These are phyloP conservation scores for Chymomyza amoena DNA, from an alignment of 2,888 invertebrate genomes.

Conservation along the genomic window DNA sequence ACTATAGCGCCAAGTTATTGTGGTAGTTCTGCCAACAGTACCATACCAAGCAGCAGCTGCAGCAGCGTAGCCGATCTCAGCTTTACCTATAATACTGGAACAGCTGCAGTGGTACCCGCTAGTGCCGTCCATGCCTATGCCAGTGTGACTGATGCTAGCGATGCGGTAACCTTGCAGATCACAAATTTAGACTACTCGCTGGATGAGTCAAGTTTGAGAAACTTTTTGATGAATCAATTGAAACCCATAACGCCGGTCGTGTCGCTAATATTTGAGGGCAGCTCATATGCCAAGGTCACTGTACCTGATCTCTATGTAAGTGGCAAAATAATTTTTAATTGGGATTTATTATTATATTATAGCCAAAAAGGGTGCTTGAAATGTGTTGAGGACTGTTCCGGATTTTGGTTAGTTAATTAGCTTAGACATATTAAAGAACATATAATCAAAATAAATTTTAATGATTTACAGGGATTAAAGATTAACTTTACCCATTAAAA, in stretches of 20 bases:
- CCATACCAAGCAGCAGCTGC: conserved; percentile 9
- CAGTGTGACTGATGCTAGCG: conserved; percentile 54
- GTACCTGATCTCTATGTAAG: conserved; percentile 78
- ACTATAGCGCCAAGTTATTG: conserved; percentile 30
- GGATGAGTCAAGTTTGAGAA: conserved; percentile 76
- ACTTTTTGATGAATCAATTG: conserved; percentile 75
- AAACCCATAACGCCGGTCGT: conserved; percentile 79
- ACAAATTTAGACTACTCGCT: conserved; percentile 78
- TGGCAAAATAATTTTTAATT: background rate
- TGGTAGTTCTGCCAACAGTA: conserved; percentile 5
- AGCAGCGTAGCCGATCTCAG: background rate
- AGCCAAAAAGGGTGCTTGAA: too few relatives aligned
- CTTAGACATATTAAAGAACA: too few relatives aligned
- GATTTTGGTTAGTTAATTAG: too few relatives aligned
- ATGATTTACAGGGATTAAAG: too few relatives aligned
- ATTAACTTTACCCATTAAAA: background rate
- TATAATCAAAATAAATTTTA: too few relatives aligned
- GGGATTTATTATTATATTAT: too few relatives aligned
- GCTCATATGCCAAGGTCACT: conserved; percentile 78
- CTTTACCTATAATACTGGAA: conserved; percentile 1
- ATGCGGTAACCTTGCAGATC: conserved; percentile 76
- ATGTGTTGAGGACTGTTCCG: too few relatives aligned
- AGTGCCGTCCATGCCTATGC: conserved; percentile 27
- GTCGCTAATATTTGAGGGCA: conserved; percentile 77
- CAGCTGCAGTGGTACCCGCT: background rate